Conservation (phyloP, 2,113 vertebrate genomes). For the Carettochelys insculpta region DNA sequence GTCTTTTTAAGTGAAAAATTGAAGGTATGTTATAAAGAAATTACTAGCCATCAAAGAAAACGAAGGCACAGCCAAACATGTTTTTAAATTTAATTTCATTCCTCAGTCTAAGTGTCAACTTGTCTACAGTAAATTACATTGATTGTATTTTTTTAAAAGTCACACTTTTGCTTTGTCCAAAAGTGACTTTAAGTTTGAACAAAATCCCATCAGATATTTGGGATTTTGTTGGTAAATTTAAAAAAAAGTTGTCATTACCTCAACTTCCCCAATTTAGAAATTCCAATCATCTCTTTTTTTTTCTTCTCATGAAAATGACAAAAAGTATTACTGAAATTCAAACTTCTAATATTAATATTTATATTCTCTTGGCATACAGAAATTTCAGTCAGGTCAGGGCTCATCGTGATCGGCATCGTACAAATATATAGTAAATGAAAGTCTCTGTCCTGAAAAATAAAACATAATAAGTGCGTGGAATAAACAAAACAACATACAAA, state of each 20-base stretch:
- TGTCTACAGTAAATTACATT: constrained; percentile 53
- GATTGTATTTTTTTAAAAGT: constrained; percentile 29
- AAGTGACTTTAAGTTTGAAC: constrained; percentile 58
- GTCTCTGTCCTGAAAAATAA: neutral
- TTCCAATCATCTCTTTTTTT: neutral
- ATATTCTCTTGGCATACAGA: neutral
- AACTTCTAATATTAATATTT: constrained; percentile 13
- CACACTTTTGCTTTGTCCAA: constrained; percentile 50
- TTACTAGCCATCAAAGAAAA: constrained; percentile 56
- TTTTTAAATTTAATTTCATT: constrained; percentile 64
- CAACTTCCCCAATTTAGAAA: neutral
- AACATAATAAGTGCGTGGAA: constrained; percentile 6
- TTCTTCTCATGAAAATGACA: neutral
- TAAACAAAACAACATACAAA: neutral
- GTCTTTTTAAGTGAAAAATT: constrained; percentile 71
- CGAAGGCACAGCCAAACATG: constrained; percentile 44
- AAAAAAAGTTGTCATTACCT: constrained; percentile 26
- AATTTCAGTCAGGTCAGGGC: neutral
- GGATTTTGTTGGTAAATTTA: constrained; percentile 54
- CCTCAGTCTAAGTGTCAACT: constrained; percentile 57
- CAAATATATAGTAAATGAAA: neutral
- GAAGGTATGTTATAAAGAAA: constrained; percentile 59
- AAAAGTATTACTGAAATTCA: constrained; percentile 33
- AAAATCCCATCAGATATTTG: constrained; percentile 55
- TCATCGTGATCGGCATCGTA: neutral